Conservation (phyloP, 2,797 vertebrate genomes). For the Discoglossus pictus region DNA sequence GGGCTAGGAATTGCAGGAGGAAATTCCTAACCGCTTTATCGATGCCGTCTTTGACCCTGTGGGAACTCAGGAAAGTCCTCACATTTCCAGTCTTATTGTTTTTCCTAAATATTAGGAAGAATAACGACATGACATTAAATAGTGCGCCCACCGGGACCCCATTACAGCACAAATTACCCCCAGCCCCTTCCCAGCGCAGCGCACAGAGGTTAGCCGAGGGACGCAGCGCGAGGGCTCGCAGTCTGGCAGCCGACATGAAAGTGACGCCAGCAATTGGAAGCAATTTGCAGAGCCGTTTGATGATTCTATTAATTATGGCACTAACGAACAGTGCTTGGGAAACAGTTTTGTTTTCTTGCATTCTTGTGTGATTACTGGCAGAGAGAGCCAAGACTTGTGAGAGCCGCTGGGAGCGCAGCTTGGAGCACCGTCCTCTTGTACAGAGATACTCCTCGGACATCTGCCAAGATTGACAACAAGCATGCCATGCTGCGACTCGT, state of each 20-base stretch:
- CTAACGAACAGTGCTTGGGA: conserved; percentile 73
- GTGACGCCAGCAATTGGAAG: conserved; percentile 76
- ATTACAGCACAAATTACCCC: conserved; percentile 68
- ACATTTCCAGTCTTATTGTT: conserved; percentile 1
- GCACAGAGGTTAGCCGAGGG: conserved; percentile 58
- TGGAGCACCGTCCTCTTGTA: conserved; percentile 65
- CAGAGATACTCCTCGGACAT: too few species aligned
- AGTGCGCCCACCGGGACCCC: conserved; percentile 65
- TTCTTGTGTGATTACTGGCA: conserved; percentile 77
- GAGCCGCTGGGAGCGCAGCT: conserved; percentile 54
- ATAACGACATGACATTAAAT: conserved; percentile 65
- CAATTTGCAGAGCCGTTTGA: conserved; percentile 78
- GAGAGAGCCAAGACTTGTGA: conserved; percentile 69
- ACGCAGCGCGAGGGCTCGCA: conserved; percentile 61
- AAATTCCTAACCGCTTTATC: too few species aligned
- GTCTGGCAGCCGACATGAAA: conserved; percentile 76
- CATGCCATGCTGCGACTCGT: too few species aligned
- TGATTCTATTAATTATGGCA: conserved; percentile 71
- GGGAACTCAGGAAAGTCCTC: conserved; percentile 23
- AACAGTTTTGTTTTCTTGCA: conserved; percentile 73
- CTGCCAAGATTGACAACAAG: too few species aligned
- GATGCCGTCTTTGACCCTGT: conserved; percentile 18
- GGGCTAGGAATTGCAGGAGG: too few species aligned
- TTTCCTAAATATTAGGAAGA: conserved; percentile 62
- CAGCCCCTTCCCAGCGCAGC: conserved; percentile 64